Evolutionary conservation across 2,888 invertebrate species (phyloP).

Genomic region (Pachymerium ferrugineum): DNA sequence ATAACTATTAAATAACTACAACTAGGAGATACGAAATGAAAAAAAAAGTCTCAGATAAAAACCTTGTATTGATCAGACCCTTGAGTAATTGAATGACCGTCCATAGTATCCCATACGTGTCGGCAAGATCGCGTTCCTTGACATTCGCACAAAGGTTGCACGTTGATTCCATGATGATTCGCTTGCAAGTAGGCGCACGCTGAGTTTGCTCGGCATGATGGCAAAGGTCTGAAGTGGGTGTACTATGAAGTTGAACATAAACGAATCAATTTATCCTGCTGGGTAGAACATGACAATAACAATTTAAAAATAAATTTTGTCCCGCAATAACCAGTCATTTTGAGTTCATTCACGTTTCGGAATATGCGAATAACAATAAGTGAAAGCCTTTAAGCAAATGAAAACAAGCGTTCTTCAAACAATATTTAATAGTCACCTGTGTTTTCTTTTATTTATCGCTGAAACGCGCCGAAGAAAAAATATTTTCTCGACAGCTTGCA

Average conservation of each 20-base stretch:
- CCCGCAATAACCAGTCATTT: too few relatives aligned
- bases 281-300: not conserved
- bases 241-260: not conserved
- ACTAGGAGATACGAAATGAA: too few relatives aligned
- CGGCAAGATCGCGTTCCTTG: constrained; percentile 39
- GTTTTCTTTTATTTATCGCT: too few relatives aligned
- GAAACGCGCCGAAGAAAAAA: too few relatives aligned
- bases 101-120: constrained; percentile 42
- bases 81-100: constrained; percentile 43
- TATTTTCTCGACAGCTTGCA: not conserved
- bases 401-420: too few relatives aligned
- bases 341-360: too few relatives aligned
- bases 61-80: constrained; percentile 46
- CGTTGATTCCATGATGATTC: constrained; percentile 42
- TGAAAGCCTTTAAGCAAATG: too few relatives aligned
- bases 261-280: not conserved
- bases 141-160: constrained; percentile 42
- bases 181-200: constrained; percentile 44
- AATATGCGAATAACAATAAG: too few relatives aligned
- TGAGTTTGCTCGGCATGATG: constrained; percentile 40
- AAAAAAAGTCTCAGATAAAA: not conserved
- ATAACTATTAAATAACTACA: not conserved
- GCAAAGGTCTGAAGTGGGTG: constrained; percentile 34
- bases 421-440: too few relatives aligned
- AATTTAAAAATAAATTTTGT: not conserved